Evolutionary conservation across 1,140 invertebrate species (phyloP), one percentile per base, ranked within the genome.

Genomic region (Meloidogyne chitwoodi): DNA sequence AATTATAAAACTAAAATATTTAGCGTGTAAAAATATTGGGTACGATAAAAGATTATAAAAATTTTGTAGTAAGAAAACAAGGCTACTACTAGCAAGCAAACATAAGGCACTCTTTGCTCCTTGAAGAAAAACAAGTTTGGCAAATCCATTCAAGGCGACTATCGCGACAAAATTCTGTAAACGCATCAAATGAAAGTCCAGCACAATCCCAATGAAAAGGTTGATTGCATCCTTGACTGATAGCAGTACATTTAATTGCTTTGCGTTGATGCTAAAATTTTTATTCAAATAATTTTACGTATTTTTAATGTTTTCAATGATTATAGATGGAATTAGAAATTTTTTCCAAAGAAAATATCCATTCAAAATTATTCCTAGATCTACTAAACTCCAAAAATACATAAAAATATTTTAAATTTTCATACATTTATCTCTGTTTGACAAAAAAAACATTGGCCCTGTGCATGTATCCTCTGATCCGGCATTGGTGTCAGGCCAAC

Each of bases 211-310:
- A 73, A 31, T 73, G 71, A 61, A 64, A 73, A 34, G 64, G 56
- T 14, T 64, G 48, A 31, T 73, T 73, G 24, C 71, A 73, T 22
- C 71, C 71, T 31, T 73, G 71, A 34, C 71, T 31, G 12, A 73
- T 73, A 34, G 71, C 71, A 63, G 71, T 73, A 64, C 71, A 73
- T 26, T 73, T 44, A 64, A 73, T 73, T 31, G 56, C 71, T 34
- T 31, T 56, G 5, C 29, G 41, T 29, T 73, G 71, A 19, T 73
- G 56, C 71, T 73, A 14, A 70, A 70, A 69, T 6, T 38, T 38
- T 6, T 38, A 38, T 38, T 38, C 4, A 0, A 38, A 38, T 38
- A 38, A 38, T 6, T 31, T 31, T 31, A n/a, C 29, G 6, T 3
- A 31, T 38, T 38, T 38, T 38, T n/a, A n/a, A n/a, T n/a, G n/a